These are phyloP conservation scores for Sebastiscus albofasciatus DNA, from an alignment of 2,797 vertebrate genomes.

Conservation along the genomic window DNA sequence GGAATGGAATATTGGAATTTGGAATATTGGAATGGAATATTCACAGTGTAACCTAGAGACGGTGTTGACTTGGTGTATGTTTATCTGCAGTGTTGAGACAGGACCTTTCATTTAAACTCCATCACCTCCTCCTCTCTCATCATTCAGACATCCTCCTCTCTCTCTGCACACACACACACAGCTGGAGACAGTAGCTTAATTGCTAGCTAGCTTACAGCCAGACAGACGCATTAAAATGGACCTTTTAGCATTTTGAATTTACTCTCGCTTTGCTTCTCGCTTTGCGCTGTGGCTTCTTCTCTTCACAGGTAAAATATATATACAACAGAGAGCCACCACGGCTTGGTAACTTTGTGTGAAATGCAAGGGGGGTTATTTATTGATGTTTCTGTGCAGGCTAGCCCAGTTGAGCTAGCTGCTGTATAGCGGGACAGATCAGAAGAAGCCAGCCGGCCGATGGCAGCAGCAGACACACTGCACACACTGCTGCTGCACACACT, in stretches of 20 bases:
- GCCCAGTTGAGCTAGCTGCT: conserved; percentile 65
- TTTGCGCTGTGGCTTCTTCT: not conserved
- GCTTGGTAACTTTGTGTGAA: conserved; percentile 25
- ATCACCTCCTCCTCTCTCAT: conserved; percentile 61
- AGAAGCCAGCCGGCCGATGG: conserved; percentile 47
- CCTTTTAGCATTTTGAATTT: conserved; percentile 4
- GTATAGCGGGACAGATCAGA: conserved; percentile 67
- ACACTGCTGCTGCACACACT: not conserved
- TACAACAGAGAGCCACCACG: not conserved
- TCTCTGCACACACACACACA: conserved; percentile 29
- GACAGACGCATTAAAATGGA: conserved; percentile 35
- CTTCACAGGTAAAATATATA: not conserved
- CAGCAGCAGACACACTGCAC: not conserved
- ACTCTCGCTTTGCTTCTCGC: not conserved
- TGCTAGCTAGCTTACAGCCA: conserved; percentile 61
- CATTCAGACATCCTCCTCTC: conserved; percentile 53
- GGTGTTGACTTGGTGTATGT: not conserved
- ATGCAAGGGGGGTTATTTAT: conserved; percentile 11
- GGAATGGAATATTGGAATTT: no score
- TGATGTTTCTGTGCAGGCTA: conserved; percentile 61
- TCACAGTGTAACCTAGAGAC: not conserved
- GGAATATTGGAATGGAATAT: not conserved
- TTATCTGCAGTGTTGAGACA: not conserved
- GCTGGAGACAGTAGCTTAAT: conserved; percentile 63
- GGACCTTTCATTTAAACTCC: conserved; percentile 48